Evolutionary conservation across 2,113 vertebrate genomes (phyloP).

Genomic region (Callorhinus ursinus): DNA sequence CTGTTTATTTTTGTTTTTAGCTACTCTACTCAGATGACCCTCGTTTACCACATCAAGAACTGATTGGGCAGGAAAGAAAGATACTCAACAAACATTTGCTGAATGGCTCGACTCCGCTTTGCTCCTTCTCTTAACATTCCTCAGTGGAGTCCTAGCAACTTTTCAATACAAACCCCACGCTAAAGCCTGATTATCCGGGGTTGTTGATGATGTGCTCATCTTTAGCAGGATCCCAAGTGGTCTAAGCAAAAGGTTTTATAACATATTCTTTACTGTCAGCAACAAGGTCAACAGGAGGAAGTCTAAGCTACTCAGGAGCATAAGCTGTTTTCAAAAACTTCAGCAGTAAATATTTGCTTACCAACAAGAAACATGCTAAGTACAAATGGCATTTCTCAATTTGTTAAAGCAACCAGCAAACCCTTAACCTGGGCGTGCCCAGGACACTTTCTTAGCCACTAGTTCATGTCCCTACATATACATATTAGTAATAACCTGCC

Average conservation of each 20-base stretch:
- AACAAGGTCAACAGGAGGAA: slow-evolving; percentile 13
- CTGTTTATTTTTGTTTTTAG: slow-evolving; percentile 40
- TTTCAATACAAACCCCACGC: background rate
- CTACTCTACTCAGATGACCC: background rate
- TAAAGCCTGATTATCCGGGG: background rate
- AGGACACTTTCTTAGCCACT: background rate
- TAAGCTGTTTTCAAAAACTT: slow-evolving; percentile 14
- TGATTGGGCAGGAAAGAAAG: slow-evolving; percentile 20
- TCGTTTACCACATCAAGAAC: slow-evolving; percentile 49
- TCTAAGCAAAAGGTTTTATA: slow-evolving; percentile 27
- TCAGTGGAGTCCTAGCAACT: background rate
- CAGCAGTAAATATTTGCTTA: background rate
- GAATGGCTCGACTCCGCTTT: background rate
- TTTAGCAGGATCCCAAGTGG: background rate
- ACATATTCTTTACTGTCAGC: background rate
- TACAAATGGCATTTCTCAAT: background rate
- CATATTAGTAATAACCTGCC: background rate
- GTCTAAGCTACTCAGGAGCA: background rate
- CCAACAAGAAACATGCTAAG: background rate
- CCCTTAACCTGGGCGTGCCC: background rate
- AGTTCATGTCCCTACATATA: background rate
- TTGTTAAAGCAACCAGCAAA: background rate
- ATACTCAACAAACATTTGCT: slow-evolving; percentile 51
- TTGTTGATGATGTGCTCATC: background rate
- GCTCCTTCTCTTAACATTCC: background rate